Evolutionary conservation across 2,113 vertebrate species (phyloP), one percentile per base, ranked within the genome.

Genomic region (Oreochromis niloticus): DNA sequence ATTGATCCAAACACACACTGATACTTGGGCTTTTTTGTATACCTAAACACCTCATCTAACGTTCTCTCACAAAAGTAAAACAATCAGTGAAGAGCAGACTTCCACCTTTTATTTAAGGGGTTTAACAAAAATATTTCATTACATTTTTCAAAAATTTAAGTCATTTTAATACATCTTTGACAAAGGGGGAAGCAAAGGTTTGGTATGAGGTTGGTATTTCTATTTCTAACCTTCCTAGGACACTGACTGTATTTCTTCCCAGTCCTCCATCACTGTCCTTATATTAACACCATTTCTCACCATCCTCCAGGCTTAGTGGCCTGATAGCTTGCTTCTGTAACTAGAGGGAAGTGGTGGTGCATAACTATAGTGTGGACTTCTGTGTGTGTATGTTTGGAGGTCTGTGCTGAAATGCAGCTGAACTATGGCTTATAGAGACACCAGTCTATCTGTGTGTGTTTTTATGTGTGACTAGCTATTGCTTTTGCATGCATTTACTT

Each of bases 191-290:
- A 61, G 30, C 8, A 61, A 61, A 10, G 57, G 9, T 17, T 32
- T 61, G 14, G 27, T 59, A 17, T 59, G 17, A 2, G 27, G 27
- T 32, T 32, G 57, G 57, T 10, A 61, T 61, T 17, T 61, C 8
- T 61, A 50, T 50, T 30, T 61, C 57, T 61, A 61, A 61, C 57
- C 57, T 10, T 56, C 17, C 50, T 19, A 83, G 85, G 87, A 61
- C 88, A 87, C 89, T 91, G 91, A 91, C 81, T 90, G 84, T 85
- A 81, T 66, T n/a, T 68, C 90, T 83, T 80, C 57, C 56, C 34
- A 57, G 17, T 59, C 52, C 84, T 84, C 30, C 75, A 87, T 39
- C 80, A 55, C 71, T 90, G 84, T 85, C 82, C 71, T 22, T 56
- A 80, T n/a, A 82, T 55, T 88, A 34, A 61, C 57, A 61, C 24